These are phyloP conservation scores for Poeciliopsis prolifica DNA, from an alignment of 2,113 vertebrate genomes.

Conservation along the genomic window DNA sequence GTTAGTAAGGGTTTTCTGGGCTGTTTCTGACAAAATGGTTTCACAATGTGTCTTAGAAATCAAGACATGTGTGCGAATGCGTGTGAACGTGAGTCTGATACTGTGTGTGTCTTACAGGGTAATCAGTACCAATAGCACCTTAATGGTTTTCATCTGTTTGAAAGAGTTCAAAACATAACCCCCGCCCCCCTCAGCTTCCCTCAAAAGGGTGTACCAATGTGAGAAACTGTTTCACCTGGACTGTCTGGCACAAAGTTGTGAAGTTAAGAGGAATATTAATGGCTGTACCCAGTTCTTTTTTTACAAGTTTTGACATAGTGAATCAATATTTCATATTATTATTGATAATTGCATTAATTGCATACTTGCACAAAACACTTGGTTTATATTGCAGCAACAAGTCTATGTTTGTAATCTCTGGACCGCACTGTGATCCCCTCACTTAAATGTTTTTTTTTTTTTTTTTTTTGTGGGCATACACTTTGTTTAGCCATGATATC, in stretches of 20 bases:
- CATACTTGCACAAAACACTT: background rate
- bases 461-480: slow-evolving; percentile 36
- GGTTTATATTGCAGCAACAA: background rate
- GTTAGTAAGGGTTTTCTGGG: background rate
- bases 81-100: background rate
- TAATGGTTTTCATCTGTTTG: slow-evolving; percentile 77
- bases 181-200: background rate
- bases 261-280: background rate
- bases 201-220: slow-evolving; percentile 47
- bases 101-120: slow-evolving; percentile 20
- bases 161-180: slow-evolving; percentile 61
- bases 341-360: background rate
- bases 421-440: slow-evolving; percentile 7
- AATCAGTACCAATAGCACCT: slow-evolving; percentile 69
- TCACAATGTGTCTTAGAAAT: slow-evolving; percentile 47
- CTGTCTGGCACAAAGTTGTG: slow-evolving; percentile 10
- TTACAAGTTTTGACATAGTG: background rate
- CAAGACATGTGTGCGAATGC: slow-evolving; percentile 5
- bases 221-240: slow-evolving; percentile 30
- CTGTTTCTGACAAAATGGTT: slow-evolving; percentile 28
- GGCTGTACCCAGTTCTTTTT: background rate
- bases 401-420: slow-evolving; percentile 18
- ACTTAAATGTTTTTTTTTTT: slow-evolving; percentile 16
- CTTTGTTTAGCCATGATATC: slow-evolving; percentile 64
- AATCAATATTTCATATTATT: slow-evolving; percentile 7